A percentile compares a stretch with the other conserved stretches of the same genome.
Conservation (phyloP, 1,140 invertebrate species). For the Pseudomyrmex cubaensis region DNA sequence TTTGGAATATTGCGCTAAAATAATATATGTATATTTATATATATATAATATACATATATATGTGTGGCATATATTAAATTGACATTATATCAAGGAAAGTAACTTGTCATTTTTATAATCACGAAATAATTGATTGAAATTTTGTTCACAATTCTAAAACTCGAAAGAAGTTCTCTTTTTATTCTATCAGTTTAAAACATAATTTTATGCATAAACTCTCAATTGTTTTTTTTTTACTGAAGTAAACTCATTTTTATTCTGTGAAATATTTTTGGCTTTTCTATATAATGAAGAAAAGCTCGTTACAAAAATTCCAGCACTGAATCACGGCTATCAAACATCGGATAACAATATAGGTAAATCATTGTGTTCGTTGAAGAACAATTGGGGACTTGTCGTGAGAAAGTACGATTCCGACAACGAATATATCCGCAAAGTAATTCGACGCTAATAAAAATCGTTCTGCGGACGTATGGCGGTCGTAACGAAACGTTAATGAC, state of each 20-base stretch:
- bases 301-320: conserved; percentile 9
- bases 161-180: neutral
- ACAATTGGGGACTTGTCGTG: conserved; percentile 67
- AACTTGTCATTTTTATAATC: neutral
- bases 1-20: neutral
- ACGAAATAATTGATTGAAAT: neutral
- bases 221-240: no score
- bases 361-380: conserved; percentile 47
- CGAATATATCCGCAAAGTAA: conserved; percentile 58
- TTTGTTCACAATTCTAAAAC: neutral
- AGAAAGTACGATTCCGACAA: conserved; percentile 62
- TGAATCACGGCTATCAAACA: conserved; percentile 29
- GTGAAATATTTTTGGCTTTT: conserved; percentile 16
- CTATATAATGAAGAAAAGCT: neutral
- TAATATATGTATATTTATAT: neutral
- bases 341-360: conserved; percentile 54
- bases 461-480: conserved; percentile 74
- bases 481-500: conserved; percentile 83
- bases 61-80: neutral
- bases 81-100: neutral
- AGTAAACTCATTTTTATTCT: neutral
- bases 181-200: no score
- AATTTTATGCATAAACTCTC: no score
- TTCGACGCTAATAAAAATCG: conserved; percentile 81
- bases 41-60: neutral